Evolutionary conservation across 2,113 vertebrate species (phyloP).

Genomic region (Thinocorus orbignyianus): DNA sequence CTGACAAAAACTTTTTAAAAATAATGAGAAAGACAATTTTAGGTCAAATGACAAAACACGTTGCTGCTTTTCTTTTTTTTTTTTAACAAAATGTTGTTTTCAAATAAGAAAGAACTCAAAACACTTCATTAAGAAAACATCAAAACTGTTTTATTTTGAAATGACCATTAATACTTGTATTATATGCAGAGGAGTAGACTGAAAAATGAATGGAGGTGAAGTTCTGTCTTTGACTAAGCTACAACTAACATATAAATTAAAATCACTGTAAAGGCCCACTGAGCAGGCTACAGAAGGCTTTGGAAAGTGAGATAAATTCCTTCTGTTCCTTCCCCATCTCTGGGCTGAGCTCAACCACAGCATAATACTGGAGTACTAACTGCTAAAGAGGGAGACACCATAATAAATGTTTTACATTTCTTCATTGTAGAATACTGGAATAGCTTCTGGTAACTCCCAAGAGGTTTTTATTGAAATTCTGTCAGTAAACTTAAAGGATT

Average conservation of each 20-base stretch:
- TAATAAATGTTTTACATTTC: not conserved
- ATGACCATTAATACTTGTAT: not conserved
- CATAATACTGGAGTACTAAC: accelerated
- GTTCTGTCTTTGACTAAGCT: not conserved
- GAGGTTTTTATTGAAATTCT: not conserved
- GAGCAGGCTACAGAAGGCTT: not conserved
- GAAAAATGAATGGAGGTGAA: not conserved
- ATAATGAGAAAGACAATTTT: not conserved
- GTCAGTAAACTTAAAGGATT: not conserved
- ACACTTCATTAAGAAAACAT: not conserved
- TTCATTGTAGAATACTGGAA: not conserved
- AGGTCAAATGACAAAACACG: not conserved
- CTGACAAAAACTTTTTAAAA: not conserved
- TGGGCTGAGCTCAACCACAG: not conserved
- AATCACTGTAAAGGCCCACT: not conserved
- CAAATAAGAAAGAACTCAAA: not conserved
- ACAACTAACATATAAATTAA: not conserved
- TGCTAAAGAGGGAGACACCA: not conserved
- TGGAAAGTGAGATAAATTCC: not conserved
- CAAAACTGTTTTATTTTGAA: not conserved
- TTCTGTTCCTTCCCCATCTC: not conserved
- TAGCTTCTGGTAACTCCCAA: not conserved
- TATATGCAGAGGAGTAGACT: not conserved
- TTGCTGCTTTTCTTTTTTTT: not conserved
- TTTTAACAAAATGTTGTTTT: not conserved